phyloP scores from a whole-genome alignment of 1,140 invertebrate genomes.

The Drosophila bifasciata region DNA sequence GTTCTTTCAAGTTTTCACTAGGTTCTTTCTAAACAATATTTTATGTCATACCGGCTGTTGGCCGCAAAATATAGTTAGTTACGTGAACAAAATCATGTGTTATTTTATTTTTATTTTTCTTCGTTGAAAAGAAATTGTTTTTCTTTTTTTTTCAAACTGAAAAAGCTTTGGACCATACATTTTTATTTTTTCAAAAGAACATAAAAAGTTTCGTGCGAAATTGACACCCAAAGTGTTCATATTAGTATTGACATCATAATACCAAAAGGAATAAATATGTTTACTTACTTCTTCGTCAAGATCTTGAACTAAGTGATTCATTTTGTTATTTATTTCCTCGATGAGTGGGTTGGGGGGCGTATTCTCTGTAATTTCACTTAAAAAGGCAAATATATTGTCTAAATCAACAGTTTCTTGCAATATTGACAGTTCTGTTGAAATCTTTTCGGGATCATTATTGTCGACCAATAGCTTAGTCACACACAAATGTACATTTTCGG shows the following conservation, averaged over 20 bases:
- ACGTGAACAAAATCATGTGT: too few species aligned
- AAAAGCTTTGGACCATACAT: too few species aligned
- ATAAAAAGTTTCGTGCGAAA: too few species aligned
- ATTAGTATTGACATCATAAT: not conserved
- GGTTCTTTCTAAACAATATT: too few species aligned
- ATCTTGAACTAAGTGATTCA: conserved; percentile 92
- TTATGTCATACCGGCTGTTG: too few species aligned
- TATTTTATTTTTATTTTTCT: too few species aligned
- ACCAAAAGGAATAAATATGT: not conserved
- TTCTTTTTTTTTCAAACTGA: too few species aligned
- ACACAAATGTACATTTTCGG: conserved; percentile 90
- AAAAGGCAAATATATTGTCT: conserved; percentile 96
- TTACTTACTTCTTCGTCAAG: conserved; percentile 87
- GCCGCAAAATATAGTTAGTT: too few species aligned
- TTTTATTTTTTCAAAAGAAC: too few species aligned
- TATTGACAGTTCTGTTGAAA: conserved; percentile 23
- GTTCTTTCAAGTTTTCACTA: too few species aligned
- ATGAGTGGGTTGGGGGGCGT: conserved; percentile 87
- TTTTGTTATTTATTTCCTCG: conserved; percentile 93
- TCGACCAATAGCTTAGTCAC: conserved; percentile 64
- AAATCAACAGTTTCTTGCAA: conserved; percentile 91
- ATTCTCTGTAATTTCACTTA: conserved; percentile 90
- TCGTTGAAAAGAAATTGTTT: too few species aligned
- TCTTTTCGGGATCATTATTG: conserved; percentile 5
- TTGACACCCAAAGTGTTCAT: not conserved